Base-by-base conservation (phyloP, 2,797 vertebrate species). In the Schizothorax lantsangensis region DNA sequence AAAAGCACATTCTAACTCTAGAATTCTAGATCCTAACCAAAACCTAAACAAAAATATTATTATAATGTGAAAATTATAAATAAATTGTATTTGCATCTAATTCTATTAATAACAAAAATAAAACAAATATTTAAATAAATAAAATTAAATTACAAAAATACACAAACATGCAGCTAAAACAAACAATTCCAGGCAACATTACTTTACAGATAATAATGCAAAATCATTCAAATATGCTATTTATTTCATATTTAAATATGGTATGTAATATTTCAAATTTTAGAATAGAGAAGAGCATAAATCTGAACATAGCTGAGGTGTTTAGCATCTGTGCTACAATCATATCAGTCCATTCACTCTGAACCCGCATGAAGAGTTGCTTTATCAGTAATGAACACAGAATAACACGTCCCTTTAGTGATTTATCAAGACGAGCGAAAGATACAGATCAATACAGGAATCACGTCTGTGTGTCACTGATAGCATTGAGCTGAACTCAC, bases 401-500 rank as follows among this genome's bases (percentile, higher is more conserved):
- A 74, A 74, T 4, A 15, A 47, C 6, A 26, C 6, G 4, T 69
- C 4, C 66, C 33, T 69, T 19, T 10, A 26, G n/a, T 62, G 59
- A 30, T 62, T 62, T 26, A 62, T 62, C 59, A 64, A 21, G 15
- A 36, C 1, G 10, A 43, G 69, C 1, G 11, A 36, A 19, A 21
- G 73, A 52, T 52, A 0, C 45, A 0, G 49, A 72, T 83, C 68
- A 57, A 72, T 57, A 43, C 47, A 80, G 62, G 26, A 64, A 66
- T 17, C 30, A 17, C 26, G 23, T 47, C 79, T 66, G 79, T 26
- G 57, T 80, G 79, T 43, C 68, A 59, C 68, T 57, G 81, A 83
- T 72, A 83, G 49, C 30, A 57, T 30, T 73, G 80, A 80, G 79
- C 38, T 64, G 79, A 64, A 30, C 59, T 64, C 6, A 47, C 52